Evolutionary conservation across 2,113 vertebrate genomes (phyloP), one percentile per base, ranked within the genome.

Genomic region (Hypomesus transpacificus): DNA sequence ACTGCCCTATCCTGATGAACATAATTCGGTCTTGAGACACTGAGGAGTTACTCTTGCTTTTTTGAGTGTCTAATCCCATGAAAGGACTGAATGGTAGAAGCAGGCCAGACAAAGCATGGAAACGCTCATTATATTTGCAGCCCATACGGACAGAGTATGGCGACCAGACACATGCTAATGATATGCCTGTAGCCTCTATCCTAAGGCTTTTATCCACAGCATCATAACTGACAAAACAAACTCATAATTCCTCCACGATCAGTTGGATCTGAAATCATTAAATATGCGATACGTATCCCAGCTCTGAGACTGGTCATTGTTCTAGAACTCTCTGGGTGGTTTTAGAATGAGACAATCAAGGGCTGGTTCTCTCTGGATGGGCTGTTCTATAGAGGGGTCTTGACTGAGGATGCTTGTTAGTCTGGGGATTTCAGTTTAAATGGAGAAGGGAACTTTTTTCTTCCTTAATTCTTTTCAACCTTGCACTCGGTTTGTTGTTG

Each of bases 211-310:
- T 46, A 87, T 71, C 31, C 46, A 46, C 20, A 60, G 46, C 56
- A 61, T 60, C 34, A 21, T 22, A 46, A 60, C 58, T 50, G 56
- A 61, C 56, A 58, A 70, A 17, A 50, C 3, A 60, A 59, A 60
- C 28, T 69, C 28, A 6, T 24, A 62, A 80, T 78, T 72, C 80
- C 77, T 83, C 83, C 74, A 86, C 74, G 71, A 53, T 53, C 52
- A 53, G 17, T 14, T 16, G 52, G 52, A 53, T 53, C 14, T 18
- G 13, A 53, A 53, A 53, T 53, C 9, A 18, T 53, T 14, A 16
- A 53, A 53, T 53, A 53, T 53, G 52, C 52, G 7, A 34, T 34
- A 34, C 17, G 52, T 53, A 53, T 17, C 52, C 52, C 52, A 53
- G 14, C 17, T 53, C 17, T 53, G 52, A 53, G 17, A 53, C 16